Evolutionary conservation across 1,140 invertebrate species (phyloP).

Genomic region (Trichonephila clavata): DNA sequence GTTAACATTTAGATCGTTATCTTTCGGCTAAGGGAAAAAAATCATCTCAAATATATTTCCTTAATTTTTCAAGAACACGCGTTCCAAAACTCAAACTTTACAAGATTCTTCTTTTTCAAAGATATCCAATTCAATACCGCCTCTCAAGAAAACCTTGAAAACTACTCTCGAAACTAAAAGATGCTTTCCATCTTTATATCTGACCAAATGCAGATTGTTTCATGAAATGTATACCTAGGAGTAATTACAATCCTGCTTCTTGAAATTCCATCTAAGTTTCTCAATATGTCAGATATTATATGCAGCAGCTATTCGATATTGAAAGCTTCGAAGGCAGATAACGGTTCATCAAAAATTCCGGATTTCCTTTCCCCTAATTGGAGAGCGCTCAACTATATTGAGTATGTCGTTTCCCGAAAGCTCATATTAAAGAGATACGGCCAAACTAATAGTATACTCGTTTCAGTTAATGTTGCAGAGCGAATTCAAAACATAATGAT

Average conservation of each 20-base stretch:
- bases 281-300: not conserved
- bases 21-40: too few species aligned
- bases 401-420: not conserved
- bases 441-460: not conserved
- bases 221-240: not conserved
- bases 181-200: not conserved
- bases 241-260: not conserved
- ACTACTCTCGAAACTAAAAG: too few species aligned
- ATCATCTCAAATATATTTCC: too few species aligned
- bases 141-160: too few species aligned
- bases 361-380: not conserved
- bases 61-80: too few species aligned
- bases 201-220: not conserved
- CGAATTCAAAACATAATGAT: conserved; percentile 16
- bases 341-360: conserved; percentile 33
- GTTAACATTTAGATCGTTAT: too few species aligned
- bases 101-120: too few species aligned
- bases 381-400: not conserved
- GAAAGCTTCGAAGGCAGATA: not conserved
- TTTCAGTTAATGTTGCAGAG: conserved; percentile 14
- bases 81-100: too few species aligned
- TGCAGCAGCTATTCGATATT: not conserved
- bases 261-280: not conserved
- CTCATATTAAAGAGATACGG: not conserved
- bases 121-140: too few species aligned